Evolutionary conservation across 2,797 vertebrate genomes (phyloP).

Genomic region (Coracias cyanogaster): DNA sequence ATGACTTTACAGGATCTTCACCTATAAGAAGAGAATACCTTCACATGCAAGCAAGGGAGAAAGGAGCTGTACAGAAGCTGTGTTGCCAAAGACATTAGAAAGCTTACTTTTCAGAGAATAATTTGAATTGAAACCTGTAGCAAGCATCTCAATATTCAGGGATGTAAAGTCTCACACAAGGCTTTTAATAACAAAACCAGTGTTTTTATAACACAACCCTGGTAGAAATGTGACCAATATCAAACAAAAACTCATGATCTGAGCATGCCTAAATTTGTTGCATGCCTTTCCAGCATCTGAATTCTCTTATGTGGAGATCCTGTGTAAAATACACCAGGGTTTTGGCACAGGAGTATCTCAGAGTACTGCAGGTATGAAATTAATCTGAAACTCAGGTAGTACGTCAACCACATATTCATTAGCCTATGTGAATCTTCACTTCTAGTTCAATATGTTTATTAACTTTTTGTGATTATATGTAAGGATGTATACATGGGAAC

Average conservation of each 20-base stretch:
- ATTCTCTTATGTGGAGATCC: background rate
- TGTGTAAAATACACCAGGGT: background rate
- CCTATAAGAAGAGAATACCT: background rate
- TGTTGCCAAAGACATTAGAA: background rate
- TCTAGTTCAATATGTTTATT: background rate
- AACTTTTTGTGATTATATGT: background rate
- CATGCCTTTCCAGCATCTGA: background rate
- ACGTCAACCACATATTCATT: background rate
- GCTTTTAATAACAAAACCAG: background rate
- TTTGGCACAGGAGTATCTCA: background rate
- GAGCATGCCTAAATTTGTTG: background rate
- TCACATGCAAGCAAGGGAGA: background rate
- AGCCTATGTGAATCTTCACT: background rate
- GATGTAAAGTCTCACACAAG: background rate
- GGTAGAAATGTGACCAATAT: background rate
- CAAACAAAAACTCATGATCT: background rate
- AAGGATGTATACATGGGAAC: background rate
- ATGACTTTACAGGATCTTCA: background rate
- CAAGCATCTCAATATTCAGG: background rate
- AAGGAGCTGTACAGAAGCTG: background rate
- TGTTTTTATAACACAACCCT: background rate
- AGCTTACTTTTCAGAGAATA: background rate
- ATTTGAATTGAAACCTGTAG: background rate
- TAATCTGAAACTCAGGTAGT: background rate
- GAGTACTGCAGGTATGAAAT: background rate